These are phyloP conservation scores for Phoebastria nigripes DNA, from an alignment of 2,797 vertebrate genomes.

Conservation along the genomic window DNA sequence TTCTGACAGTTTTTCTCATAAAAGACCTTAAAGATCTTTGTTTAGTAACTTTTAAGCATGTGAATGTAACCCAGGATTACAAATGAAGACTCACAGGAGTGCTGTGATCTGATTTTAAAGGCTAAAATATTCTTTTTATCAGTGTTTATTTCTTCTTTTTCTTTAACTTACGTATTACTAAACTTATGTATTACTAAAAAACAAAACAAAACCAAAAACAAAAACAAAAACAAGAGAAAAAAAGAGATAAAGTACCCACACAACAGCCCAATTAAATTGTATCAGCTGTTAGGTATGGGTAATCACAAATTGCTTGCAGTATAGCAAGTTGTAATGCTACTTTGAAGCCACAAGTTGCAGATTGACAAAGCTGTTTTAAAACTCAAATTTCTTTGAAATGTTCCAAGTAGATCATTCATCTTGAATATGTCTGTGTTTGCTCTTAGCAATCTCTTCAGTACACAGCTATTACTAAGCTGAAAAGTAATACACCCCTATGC, in stretches of 20 bases:
- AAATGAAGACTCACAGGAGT: neutral
- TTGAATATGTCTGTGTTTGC: neutral
- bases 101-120: neutral
- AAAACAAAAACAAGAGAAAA: neutral
- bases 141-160: neutral
- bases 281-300: neutral
- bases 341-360: neutral
- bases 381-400: neutral
- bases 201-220: neutral
- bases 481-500: neutral
- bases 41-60: neutral
- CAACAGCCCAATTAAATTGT: neutral
- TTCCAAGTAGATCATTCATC: neutral
- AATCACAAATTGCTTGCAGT: neutral
- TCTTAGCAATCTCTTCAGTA: neutral
- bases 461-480: neutral
- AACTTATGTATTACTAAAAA: neutral
- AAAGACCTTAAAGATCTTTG: neutral
- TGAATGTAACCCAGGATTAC: neutral
- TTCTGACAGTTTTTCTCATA: neutral
- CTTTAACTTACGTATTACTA: neutral
- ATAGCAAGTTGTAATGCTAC: neutral
- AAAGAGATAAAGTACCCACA: neutral
- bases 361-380: neutral
- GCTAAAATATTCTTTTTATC: neutral